Conservation (phyloP, 2,888 invertebrate genomes). For the Thera britannica region DNA sequence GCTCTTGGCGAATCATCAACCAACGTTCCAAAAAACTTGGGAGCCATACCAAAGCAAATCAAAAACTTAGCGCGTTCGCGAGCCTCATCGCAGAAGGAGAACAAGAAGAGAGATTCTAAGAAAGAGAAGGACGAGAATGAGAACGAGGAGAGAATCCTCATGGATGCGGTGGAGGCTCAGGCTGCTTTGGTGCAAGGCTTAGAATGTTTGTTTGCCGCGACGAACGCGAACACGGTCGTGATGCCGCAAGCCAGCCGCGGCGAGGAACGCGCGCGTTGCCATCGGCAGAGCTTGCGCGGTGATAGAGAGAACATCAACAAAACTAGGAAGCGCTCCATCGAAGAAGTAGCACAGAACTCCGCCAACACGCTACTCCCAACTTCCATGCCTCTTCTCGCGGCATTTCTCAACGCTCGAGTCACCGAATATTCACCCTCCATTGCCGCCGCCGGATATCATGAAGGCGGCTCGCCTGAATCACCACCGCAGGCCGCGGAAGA, state of each 20-base stretch:
- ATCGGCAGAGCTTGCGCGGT: slow-evolving; percentile 72
- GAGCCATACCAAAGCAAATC: slow-evolving; percentile 89
- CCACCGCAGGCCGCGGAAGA: slow-evolving; percentile 64
- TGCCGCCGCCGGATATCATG: slow-evolving; percentile 50
- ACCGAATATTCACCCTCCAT: slow-evolving; percentile 78
- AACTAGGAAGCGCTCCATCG: slow-evolving; percentile 81
- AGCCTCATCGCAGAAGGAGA: slow-evolving; percentile 85
- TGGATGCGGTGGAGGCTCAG: slow-evolving; percentile 82
- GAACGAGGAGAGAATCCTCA: slow-evolving; percentile 71
- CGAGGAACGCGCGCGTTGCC: slow-evolving; percentile 69
- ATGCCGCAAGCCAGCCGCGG: slow-evolving; percentile 77
- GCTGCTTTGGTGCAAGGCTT: slow-evolving; percentile 84
- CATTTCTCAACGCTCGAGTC: slow-evolving; percentile 86
- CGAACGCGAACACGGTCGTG: slow-evolving; percentile 79
- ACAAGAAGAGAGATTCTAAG: slow-evolving; percentile 79
- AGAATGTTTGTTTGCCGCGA: slow-evolving; percentile 80
- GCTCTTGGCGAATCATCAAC: slow-evolving; percentile 76
- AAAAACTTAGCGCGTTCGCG: slow-evolving; percentile 83
- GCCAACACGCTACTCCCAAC: slow-evolving; percentile 87
- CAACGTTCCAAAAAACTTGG: slow-evolving; percentile 86
- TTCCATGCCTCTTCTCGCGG: slow-evolving; percentile 86
- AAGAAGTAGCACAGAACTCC: slow-evolving; percentile 86
- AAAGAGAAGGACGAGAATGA: slow-evolving; percentile 77
- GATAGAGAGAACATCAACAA: slow-evolving; percentile 76
- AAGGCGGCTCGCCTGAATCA: slow-evolving; percentile 59